Conservation (phyloP, 2,797 vertebrate species). For the Luscinia megarhynchos region DNA sequence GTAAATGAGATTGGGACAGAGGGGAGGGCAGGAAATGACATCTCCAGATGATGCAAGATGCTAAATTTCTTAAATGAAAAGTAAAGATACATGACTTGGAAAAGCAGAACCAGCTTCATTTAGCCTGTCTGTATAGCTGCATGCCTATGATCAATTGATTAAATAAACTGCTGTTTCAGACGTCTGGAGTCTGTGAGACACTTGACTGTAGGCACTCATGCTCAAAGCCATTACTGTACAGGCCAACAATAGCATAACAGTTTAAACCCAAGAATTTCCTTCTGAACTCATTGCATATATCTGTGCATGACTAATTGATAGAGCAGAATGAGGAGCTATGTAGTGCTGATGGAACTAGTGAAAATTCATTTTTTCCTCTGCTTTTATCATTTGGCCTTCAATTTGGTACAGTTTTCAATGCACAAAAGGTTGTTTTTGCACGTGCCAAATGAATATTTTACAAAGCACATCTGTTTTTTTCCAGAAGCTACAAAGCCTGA, state of each 20-base stretch:
- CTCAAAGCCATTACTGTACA: slow-evolving; percentile 42
- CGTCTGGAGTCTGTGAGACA: slow-evolving; percentile 65
- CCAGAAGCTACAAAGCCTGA: neutral
- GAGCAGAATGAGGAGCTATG: neutral
- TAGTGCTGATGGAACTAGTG: neutral
- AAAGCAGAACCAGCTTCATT: slow-evolving; percentile 7
- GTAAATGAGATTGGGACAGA: neutral
- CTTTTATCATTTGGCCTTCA: slow-evolving; percentile 34
- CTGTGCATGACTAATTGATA: slow-evolving; percentile 55
- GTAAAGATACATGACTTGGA: slow-evolving; percentile 26
- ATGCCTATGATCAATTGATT: slow-evolving; percentile 69
- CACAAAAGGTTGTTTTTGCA: neutral
- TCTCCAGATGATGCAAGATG: slow-evolving; percentile 17
- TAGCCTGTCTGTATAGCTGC: slow-evolving; percentile 27
- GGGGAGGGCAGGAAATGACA: neutral
- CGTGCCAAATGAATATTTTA: neutral
- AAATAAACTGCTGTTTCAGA: slow-evolving; percentile 73
- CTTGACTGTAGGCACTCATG: slow-evolving; percentile 13
- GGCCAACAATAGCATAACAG: slow-evolving; percentile 69
- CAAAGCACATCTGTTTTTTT: slow-evolving; percentile 43
- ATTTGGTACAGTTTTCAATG: neutral
- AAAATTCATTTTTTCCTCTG: neutral
- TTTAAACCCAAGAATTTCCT: slow-evolving; percentile 58
- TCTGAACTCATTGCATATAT: slow-evolving; percentile 30
- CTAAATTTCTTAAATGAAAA: slow-evolving; percentile 45